Percentiles rank a stretch among this genome's conserved stretches.
Conservation (phyloP, 1,140 invertebrate genomes). For the Tribolium madens region DNA sequence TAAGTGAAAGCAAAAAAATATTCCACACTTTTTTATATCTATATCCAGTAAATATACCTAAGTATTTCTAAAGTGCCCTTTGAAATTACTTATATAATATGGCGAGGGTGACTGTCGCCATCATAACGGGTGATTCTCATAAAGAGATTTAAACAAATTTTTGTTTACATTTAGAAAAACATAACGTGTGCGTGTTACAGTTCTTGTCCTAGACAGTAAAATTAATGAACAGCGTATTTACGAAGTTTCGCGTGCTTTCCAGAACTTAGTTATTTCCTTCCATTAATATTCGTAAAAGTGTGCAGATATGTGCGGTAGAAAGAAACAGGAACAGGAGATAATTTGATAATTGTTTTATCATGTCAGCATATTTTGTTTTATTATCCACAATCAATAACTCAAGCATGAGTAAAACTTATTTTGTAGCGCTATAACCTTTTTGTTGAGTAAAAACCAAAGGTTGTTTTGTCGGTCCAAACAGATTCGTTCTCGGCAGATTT, state of each 20-base stretch:
- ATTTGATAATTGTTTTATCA: conserved; percentile 30
- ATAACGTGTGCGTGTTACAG: conserved; percentile 14
- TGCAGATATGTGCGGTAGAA: conserved; percentile 16
- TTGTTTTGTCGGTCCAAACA: conserved; percentile 10
- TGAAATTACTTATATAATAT: neutral
- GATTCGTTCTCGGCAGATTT: conserved; percentile 33
- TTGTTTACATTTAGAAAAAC: conserved; percentile 28
- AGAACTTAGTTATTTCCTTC: conserved; percentile 36
- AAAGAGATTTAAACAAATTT: conserved; percentile 19
- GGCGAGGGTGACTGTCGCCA: too few species aligned
- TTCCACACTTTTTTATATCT: too few species aligned
- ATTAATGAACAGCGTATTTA: conserved; percentile 38
- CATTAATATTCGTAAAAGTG: conserved; percentile 37
- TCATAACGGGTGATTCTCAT: neutral
- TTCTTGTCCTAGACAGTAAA: conserved; percentile 35
- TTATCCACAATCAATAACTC: neutral
- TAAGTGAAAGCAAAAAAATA: too few species aligned
- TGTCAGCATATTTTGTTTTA: conserved; percentile 4
- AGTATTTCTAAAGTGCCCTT: neutral
- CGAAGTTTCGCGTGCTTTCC: conserved; percentile 21
- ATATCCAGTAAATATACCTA: neutral
- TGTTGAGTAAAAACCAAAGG: neutral
- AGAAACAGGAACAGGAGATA: conserved; percentile 1
- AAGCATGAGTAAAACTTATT: too few species aligned
- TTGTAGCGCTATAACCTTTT: too few species aligned